These are phyloP conservation scores for Melanocharis versteri DNA, from an alignment of 2,113 vertebrate species.

Conservation along the genomic window DNA sequence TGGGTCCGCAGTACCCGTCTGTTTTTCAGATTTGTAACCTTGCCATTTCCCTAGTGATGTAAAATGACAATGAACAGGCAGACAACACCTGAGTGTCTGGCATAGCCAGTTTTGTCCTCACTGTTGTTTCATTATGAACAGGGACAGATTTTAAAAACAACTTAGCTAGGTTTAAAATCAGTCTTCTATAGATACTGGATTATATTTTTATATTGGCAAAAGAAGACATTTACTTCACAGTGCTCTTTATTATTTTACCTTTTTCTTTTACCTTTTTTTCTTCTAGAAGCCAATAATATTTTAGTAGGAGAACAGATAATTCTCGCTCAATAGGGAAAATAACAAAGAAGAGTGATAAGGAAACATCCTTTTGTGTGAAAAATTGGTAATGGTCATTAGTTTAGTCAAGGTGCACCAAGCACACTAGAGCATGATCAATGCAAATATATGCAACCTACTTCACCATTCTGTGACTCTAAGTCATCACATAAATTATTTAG, in stretches of 20 bases:
- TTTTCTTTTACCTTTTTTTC: neutral
- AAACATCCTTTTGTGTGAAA: neutral
- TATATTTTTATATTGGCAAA: neutral
- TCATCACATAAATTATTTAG: neutral
- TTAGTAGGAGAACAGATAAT: neutral
- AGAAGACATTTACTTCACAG: fast-evolving
- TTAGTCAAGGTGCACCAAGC: neutral
- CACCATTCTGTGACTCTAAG: slow-evolving; percentile 8
- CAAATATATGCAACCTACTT: slow-evolving; percentile 3
- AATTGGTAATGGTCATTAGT: neutral
- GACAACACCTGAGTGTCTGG: neutral
- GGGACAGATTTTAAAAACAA: neutral
- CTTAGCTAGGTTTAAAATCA: neutral
- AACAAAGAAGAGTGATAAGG: neutral
- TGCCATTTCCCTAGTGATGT: neutral
- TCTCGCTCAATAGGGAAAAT: neutral
- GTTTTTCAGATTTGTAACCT: neutral
- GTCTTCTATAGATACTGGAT: neutral
- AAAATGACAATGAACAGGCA: neutral
- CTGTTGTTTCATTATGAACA: neutral
- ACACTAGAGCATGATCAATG: slow-evolving; percentile 2
- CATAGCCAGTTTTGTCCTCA: neutral
- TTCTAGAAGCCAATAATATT: neutral
- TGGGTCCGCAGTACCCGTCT: neutral
- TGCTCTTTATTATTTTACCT: neutral